Percentiles rank a stretch among this genome's conserved stretches.
phyloP scores from a whole-genome alignment of 2,888 invertebrate genomes.

The Lithophane socia region DNA sequence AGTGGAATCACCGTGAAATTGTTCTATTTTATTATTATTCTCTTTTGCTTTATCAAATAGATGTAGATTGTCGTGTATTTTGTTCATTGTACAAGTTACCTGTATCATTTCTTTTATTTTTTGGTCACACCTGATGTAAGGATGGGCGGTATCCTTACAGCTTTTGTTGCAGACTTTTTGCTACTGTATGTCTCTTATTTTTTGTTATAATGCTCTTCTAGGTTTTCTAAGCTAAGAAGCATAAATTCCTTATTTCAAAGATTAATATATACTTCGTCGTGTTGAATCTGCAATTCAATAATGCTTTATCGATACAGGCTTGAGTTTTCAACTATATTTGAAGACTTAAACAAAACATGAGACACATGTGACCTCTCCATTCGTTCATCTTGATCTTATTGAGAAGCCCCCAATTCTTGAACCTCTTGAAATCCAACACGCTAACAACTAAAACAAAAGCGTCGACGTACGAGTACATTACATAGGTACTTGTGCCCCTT shows the following conservation, averaged over 20 bases:
- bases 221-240: too few species aligned
- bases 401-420: constrained; percentile 52
- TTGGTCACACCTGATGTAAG: constrained; percentile 58
- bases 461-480: constrained; percentile 57
- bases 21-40: constrained; percentile 71
- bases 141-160: constrained; percentile 39
- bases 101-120: constrained; percentile 67
- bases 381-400: constrained; percentile 40
- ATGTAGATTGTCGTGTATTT: constrained; percentile 71
- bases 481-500: constrained; percentile 58
- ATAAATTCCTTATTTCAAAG: constrained; percentile 2
- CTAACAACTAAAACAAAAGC: constrained; percentile 70
- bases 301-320: background rate
- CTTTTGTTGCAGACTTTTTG: constrained; percentile 46
- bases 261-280: background rate
- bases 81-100: constrained; percentile 72
- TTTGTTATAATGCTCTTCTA: background rate
- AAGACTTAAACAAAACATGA: background rate
- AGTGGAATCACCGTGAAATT: constrained; percentile 81
- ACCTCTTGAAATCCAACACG: constrained; percentile 67
- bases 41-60: constrained; percentile 66
- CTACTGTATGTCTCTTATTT: constrained; percentile 29
- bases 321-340: background rate
- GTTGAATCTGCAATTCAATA: background rate
- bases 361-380: constrained; percentile 34